These are phyloP conservation scores for Mastomys coucha DNA, from an alignment of 2,113 vertebrate species.

Conservation along the genomic window DNA sequence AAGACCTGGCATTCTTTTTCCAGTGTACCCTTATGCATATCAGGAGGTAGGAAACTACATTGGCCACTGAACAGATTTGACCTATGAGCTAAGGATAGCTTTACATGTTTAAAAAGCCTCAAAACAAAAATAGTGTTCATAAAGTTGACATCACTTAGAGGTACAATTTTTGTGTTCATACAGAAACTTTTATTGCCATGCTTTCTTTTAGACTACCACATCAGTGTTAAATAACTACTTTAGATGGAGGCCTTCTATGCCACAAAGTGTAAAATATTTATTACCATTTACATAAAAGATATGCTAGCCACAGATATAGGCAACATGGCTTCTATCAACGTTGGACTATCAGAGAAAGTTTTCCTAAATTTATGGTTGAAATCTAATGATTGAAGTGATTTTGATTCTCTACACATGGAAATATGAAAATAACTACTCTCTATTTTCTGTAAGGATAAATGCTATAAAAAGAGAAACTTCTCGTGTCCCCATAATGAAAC, in stretches of 20 bases:
- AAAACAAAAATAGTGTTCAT: conserved; percentile 33
- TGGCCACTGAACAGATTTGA: background rate
- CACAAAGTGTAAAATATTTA: conserved; percentile 16
- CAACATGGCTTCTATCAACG: background rate
- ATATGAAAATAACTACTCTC: background rate
- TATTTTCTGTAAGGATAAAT: background rate
- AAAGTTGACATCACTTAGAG: background rate
- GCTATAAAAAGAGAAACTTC: background rate
- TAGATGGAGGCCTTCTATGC: background rate
- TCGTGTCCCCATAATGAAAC: background rate
- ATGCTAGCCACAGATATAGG: background rate
- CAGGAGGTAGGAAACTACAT: background rate
- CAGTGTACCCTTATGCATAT: background rate
- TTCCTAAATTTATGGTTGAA: conserved; percentile 17
- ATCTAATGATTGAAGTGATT: background rate
- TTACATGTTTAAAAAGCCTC: background rate
- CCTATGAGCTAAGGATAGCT: background rate
- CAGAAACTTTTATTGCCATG: background rate
- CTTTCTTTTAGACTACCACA: background rate
- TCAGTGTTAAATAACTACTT: background rate
- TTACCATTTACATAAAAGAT: background rate
- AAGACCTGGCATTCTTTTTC: background rate
- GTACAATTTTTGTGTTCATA: background rate
- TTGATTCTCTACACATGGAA: background rate
- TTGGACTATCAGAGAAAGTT: background rate